These are phyloP conservation scores for Hippopotamyrus pictus DNA, from an alignment of 2,797 vertebrate genomes.

Conservation along the genomic window DNA sequence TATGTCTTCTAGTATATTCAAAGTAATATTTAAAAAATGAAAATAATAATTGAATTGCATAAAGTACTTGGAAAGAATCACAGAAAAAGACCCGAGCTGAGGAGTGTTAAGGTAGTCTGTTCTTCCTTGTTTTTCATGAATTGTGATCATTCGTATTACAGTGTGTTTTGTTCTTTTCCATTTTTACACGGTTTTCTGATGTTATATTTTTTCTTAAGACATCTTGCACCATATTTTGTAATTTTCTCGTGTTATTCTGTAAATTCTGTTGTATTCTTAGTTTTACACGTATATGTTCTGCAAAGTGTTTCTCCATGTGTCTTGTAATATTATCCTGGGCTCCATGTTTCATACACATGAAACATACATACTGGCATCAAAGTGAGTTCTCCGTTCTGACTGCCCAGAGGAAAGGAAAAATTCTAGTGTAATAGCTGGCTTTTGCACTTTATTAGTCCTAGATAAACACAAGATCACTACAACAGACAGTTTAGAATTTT, in stretches of 20 bases:
- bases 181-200: not conserved
- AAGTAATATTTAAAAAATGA: not conserved
- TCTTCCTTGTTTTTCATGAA: not conserved
- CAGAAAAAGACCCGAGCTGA: not conserved
- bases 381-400: not conserved
- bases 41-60: not conserved
- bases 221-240: not conserved
- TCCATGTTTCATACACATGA: not conserved
- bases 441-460: not conserved
- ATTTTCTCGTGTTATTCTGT: not conserved
- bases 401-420: not conserved
- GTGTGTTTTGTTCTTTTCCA: not conserved
- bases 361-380: not conserved
- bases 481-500: not conserved
- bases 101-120: not conserved
- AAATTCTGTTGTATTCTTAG: not conserved
- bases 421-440: not conserved
- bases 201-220: not conserved
- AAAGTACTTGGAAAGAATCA: not conserved
- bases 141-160: not conserved
- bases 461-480: not conserved
- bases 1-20: not conserved
- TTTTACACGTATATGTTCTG: not conserved
- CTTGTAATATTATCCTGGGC: not conserved
- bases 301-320: not conserved